Base-by-base conservation (phyloP, 2,113 vertebrate species). In the Pteruthius melanotis region DNA sequence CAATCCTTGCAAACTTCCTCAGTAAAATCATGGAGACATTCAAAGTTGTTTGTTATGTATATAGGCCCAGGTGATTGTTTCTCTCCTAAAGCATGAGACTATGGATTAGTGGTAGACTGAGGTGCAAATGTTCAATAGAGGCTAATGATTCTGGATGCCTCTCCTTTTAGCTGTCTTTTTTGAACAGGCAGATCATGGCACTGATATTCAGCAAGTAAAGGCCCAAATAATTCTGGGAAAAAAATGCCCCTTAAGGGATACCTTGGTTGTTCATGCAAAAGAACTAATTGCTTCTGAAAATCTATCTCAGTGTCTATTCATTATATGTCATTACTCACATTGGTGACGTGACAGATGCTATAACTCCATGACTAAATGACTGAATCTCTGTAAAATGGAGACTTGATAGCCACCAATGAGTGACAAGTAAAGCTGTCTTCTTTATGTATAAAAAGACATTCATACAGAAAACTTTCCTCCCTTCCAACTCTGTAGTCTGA, bases 271-370 rank as follows among this genome's bases (percentile, higher is more conserved):
- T 74, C 90, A 60, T 74, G 56, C 39, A 93, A 80, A 95, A 88
- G 93, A n/a, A 33, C 60, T 95, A 88, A 86, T 89, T 70, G 60
- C 64, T 78, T 88, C 85, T 83, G 90, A 90, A 97, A 83, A 90
- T 93, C 74, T 59, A 24, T 79, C n/a, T 24, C 8, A n/a, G 26
- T 81, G 13, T 72, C 85, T 92, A 60, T 88, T 94, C 59, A 66
- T 81, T 92, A 47, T 9, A 40, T 86, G 52, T 52, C 49, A 89
- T 89, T 96, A 59, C 31, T 66, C 35, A 80, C 60, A 53, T 27
- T 7, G 47, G 65, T 93, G 49, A 78, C 37, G 53, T 75, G 37
- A 60, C 37, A 96, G 86, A 57, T 80, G 45, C 39, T 83, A 12
- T 83, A 83, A 95, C 81, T 89, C 40, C 16, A 13, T 45, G 22